Conservation (phyloP, 2,797 vertebrate genomes). For the Muscicapa striata region DNA sequence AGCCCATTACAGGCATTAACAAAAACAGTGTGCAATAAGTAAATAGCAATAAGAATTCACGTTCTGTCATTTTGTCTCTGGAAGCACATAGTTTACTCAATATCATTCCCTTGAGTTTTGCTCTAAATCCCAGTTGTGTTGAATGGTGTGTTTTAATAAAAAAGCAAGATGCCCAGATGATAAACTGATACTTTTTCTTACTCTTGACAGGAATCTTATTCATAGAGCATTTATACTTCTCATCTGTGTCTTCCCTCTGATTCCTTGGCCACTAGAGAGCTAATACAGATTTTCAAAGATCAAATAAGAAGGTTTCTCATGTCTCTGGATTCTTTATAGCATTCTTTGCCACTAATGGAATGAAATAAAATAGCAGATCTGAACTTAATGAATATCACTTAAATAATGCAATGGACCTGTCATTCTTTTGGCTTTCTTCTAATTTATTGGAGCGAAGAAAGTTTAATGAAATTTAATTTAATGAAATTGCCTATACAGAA, state of each 20-base stretch:
- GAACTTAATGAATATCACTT: slow-evolving; percentile 4
- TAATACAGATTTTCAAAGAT: slow-evolving; percentile 19
- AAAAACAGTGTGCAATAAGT: not conserved
- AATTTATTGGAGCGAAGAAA: not conserved
- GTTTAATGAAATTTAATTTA: not conserved
- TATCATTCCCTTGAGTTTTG: not conserved
- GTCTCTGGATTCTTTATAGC: not conserved
- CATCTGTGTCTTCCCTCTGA: not conserved
- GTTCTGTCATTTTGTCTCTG: not conserved
- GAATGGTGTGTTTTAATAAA: not conserved
- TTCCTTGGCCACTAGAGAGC: not conserved
- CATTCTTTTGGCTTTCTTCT: not conserved
- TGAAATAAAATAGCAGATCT: slow-evolving; percentile 5
- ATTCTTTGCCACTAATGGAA: not conserved
- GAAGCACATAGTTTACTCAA: not conserved
- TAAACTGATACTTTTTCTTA: not conserved
- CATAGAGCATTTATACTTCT: not conserved
- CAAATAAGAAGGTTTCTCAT: slow-evolving; percentile 12
- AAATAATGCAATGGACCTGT: not conserved
- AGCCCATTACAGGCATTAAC: not conserved
- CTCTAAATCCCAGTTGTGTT: not conserved
- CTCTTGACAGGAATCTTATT: slow-evolving; percentile 10
- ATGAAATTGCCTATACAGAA: not conserved
- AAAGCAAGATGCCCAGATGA: not conserved
- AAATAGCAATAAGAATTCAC: not conserved